phyloP scores from a whole-genome alignment of 2,797 vertebrate species.

The Centroberyx gerrardi region DNA sequence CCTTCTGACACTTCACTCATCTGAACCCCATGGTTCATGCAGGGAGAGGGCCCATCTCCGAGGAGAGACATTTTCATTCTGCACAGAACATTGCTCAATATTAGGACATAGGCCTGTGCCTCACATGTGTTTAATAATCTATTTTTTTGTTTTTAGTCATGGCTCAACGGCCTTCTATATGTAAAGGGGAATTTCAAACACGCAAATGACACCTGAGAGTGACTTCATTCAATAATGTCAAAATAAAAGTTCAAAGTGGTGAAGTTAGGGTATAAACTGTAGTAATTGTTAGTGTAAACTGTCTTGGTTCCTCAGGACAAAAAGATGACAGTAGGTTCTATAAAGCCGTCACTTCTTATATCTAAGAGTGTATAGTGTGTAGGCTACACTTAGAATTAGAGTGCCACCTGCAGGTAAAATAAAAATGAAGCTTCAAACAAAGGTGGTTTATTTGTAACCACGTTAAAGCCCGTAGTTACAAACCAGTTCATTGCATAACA shows the following conservation, averaged over 20 bases:
- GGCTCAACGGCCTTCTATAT: background rate
- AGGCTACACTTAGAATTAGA: conserved; percentile 28
- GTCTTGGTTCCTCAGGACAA: background rate
- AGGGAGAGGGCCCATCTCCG: conserved; percentile 12
- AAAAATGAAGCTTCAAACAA: background rate
- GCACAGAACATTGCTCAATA: conserved; percentile 15
- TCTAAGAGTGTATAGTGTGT: background rate
- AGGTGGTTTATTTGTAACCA: background rate
- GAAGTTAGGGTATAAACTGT: background rate
- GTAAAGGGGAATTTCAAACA: background rate
- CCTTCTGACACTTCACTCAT: conserved; percentile 62
- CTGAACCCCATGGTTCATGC: conserved; percentile 37
- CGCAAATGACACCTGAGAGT: background rate
- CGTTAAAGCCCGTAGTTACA: background rate
- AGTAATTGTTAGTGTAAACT: background rate
- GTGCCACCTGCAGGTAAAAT: conserved; percentile 63
- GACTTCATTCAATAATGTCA: background rate
- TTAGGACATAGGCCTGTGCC: conserved; percentile 4
- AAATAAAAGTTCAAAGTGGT: conserved; percentile 4
- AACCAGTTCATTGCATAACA: background rate
- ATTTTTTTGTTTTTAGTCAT: background rate
- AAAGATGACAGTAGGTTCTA: background rate
- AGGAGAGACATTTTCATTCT: conserved; percentile 23
- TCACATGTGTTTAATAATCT: background rate
- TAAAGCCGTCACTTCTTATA: background rate